phyloP scores from a whole-genome alignment of 2,113 vertebrate genomes.

The Hippopotamus amphibius region DNA sequence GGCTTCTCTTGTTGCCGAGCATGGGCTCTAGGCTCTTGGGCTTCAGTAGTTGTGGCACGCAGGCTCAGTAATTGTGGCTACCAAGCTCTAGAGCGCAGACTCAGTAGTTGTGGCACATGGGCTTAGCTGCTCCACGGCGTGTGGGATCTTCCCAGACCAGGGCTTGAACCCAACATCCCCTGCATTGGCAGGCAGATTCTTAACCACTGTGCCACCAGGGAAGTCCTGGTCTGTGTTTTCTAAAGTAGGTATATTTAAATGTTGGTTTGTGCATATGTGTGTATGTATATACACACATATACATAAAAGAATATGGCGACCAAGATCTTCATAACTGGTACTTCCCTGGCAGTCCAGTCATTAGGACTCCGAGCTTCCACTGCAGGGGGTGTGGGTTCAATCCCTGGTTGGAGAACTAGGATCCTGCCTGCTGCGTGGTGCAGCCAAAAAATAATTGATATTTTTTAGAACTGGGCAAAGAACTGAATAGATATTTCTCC shows the following conservation, averaged over 20 bases:
- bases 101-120: no score
- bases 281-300: background rate
- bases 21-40: no score
- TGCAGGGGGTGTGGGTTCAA: background rate
- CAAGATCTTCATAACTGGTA: background rate
- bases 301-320: background rate
- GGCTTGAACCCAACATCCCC: no score
- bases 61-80: no score
- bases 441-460: background rate
- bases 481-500: background rate
- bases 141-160: no score
- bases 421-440: background rate
- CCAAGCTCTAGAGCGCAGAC: no score
- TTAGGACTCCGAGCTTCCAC: background rate
- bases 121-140: no score
- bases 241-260: background rate
- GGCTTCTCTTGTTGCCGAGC: no score
- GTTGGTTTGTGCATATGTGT: background rate
- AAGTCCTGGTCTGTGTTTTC: background rate
- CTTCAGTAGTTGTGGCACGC: no score
- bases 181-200: no score
- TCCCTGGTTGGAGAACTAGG: background rate
- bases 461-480: no score
- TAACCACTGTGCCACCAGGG: no score
- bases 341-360: background rate